Percentiles rank a stretch among this genome's conserved stretches.
Evolutionary conservation across 2,113 vertebrate species (phyloP).

Genomic region (Atherinomorus stipes): DNA sequence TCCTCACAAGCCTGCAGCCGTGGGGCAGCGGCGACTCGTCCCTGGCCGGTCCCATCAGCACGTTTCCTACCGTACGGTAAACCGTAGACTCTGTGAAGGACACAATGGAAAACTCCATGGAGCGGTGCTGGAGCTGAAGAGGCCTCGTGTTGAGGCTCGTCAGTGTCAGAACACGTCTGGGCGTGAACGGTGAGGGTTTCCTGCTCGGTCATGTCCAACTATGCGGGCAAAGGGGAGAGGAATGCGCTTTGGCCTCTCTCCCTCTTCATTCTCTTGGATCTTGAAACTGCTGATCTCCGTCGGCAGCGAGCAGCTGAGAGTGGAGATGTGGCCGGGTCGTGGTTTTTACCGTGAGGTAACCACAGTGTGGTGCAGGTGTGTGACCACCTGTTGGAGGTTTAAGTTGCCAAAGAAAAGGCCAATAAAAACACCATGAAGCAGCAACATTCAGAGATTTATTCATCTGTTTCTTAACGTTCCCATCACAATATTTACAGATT

Average conservation of each 20-base stretch:
- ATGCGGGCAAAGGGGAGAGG: background rate
- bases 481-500: no score
- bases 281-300: slow-evolving; percentile 28
- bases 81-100: background rate
- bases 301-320: slow-evolving; percentile 28
- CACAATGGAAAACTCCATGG: background rate
- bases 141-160: background rate
- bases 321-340: slow-evolving; percentile 12
- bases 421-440: no score
- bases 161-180: background rate
- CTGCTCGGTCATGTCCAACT: background rate
- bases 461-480: no score
- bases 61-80: background rate
- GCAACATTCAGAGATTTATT: no score
- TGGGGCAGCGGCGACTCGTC: no score
- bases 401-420: no score
- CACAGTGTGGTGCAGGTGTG: no score
- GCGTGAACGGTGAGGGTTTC: background rate
- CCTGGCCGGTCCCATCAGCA: no score
- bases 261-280: slow-evolving; percentile 38
- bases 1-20: no score
- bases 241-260: slow-evolving; percentile 4
- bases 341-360: slow-evolving; percentile 1
- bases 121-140: background rate
- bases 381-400: no score